phyloP scores from a whole-genome alignment of 2,113 vertebrate genomes.

The Tautogolabrus adspersus region DNA sequence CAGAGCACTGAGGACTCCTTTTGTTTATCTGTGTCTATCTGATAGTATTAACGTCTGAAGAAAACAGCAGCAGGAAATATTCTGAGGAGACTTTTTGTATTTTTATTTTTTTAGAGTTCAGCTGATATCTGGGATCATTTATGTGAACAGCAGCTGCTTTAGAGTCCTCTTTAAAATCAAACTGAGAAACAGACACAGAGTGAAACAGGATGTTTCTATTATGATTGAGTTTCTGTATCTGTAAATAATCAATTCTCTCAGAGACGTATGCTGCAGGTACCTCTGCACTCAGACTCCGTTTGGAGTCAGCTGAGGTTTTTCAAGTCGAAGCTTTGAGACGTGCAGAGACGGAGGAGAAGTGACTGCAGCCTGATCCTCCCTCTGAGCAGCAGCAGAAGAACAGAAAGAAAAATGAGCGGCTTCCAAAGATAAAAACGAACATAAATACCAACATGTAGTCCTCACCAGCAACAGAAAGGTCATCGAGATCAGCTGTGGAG shows the following conservation, averaged over 20 bases:
- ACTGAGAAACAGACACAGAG: neutral
- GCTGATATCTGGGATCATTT: neutral
- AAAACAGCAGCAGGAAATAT: neutral
- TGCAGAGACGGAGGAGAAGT: neutral
- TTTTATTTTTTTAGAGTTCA: neutral
- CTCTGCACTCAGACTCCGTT: neutral
- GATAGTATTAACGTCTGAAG: neutral
- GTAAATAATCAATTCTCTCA: neutral
- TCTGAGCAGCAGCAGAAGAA: constrained; percentile 12
- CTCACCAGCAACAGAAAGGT: constrained; percentile 27
- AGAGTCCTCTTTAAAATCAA: neutral
- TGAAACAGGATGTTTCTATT: neutral
- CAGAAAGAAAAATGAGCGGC: neutral
- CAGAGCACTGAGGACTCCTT: constrained; percentile 4
- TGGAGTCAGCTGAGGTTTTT: neutral
- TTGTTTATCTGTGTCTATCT: neutral
- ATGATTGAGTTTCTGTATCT: neutral
- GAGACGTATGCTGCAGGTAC: constrained; percentile 11
- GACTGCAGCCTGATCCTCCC: neutral
- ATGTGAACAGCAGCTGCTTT: neutral
- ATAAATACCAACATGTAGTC: constrained; percentile 2
- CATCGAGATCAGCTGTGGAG: neutral
- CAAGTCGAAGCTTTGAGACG: neutral
- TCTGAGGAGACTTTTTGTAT: neutral
- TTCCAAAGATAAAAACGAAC: constrained; percentile 25